Evolutionary conservation across 2,888 invertebrate species (phyloP).

Genomic region (Saturnia japonica): DNA sequence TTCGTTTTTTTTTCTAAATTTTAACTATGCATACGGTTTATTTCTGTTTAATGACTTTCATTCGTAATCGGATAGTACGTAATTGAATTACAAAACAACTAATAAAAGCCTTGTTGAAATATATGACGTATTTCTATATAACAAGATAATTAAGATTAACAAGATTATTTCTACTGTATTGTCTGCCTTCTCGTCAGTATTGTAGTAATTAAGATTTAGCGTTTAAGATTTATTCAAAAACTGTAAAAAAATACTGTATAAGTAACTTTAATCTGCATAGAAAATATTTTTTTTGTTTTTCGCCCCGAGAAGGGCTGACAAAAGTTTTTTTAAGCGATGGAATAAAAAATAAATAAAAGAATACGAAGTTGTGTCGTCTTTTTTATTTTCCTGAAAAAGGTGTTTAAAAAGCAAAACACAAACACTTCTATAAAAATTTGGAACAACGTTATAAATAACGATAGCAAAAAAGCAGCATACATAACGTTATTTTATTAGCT

Average conservation of each 20-base stretch:
- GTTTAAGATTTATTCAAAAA: neutral
- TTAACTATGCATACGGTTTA: neutral
- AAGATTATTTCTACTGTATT: neutral
- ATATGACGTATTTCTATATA: neutral
- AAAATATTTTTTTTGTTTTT: neutral
- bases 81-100: neutral
- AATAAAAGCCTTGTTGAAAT: neutral
- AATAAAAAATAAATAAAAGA: conserved; percentile 4
- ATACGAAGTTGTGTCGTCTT: neutral
- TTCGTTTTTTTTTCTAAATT: neutral
- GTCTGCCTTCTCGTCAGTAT: neutral
- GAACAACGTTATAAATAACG: neutral
- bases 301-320: neutral
- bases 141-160: neutral
- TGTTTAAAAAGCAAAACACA: neutral
- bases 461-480: neutral
- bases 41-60: too few relatives aligned
- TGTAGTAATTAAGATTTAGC: neutral
- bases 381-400: neutral
- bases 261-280: neutral
- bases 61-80: neutral
- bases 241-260: neutral
- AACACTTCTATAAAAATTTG: neutral
- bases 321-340: conserved; percentile 3
- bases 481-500: neutral